These are phyloP conservation scores for Scaptomyza parva DNA, from an alignment of 2,888 invertebrate genomes.

Conservation along the genomic window DNA sequence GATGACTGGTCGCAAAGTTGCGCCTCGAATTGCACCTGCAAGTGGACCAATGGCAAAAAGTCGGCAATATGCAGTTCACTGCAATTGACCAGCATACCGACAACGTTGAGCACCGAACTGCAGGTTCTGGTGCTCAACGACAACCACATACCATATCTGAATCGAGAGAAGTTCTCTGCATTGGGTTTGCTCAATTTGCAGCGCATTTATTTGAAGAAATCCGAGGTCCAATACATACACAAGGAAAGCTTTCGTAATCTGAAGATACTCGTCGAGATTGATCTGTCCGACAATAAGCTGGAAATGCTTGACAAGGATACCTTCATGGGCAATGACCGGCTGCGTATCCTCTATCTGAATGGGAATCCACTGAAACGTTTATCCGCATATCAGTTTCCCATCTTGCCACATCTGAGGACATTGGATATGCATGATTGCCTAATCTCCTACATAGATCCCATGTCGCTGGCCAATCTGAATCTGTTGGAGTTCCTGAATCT, in stretches of 20 bases:
- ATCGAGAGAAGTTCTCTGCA: conserved; percentile 91
- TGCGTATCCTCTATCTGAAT: conserved; percentile 91
- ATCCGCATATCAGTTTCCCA: conserved; percentile 92
- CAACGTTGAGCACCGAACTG: conserved; percentile 87
- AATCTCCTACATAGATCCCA: conserved; percentile 90
- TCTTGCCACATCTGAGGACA: conserved; percentile 91
- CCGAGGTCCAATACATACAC: conserved; percentile 91
- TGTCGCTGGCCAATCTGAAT: conserved; percentile 91
- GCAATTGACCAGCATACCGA: conserved; percentile 91
- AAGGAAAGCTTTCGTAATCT: conserved; percentile 94
- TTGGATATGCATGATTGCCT: conserved; percentile 93
- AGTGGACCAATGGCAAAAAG: conserved; percentile 96
- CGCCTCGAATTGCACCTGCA: conserved; percentile 94
- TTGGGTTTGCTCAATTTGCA: conserved; percentile 93
- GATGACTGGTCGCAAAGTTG: conserved; percentile 94
- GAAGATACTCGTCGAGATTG: conserved; percentile 93
- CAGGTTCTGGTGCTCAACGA: conserved; percentile 94
- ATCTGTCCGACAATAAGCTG: conserved; percentile 93
- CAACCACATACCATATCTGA: conserved; percentile 91
- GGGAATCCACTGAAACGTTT: conserved; percentile 92
- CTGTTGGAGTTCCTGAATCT: conserved; percentile 91
- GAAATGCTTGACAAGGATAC: conserved; percentile 91
- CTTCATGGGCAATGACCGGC: conserved; percentile 93
- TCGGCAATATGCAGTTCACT: conserved; percentile 94
- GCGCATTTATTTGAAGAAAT: conserved; percentile 91